These are phyloP conservation scores for Leptogaster cylindrica DNA, from an alignment of 2,888 invertebrate genomes.

Conservation along the genomic window DNA sequence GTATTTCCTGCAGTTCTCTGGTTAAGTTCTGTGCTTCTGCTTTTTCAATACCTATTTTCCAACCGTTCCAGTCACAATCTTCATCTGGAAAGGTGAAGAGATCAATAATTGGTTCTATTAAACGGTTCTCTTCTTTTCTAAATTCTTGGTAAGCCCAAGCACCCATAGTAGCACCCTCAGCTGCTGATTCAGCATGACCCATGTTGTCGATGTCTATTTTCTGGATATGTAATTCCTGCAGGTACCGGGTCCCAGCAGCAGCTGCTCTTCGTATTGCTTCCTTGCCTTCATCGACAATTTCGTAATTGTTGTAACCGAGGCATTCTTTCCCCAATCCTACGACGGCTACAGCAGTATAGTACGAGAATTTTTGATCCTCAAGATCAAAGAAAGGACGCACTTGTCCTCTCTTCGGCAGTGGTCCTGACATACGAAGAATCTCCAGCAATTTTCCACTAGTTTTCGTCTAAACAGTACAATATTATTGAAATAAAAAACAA, in stretches of 20 bases:
- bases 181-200: constrained; percentile 76
- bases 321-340: constrained; percentile 77
- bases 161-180: constrained; percentile 76
- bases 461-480: constrained; percentile 6
- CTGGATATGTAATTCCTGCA: constrained; percentile 65
- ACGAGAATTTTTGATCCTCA: constrained; percentile 62
- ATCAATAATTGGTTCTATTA: constrained; percentile 55
- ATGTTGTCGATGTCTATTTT: constrained; percentile 76
- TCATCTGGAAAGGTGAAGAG: constrained; percentile 66
- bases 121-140: constrained; percentile 53
- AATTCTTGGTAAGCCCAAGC: constrained; percentile 72
- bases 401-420: constrained; percentile 64
- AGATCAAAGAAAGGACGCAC: constrained; percentile 71
- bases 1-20: constrained; percentile 78
- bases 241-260: constrained; percentile 66
- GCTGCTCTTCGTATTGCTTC: constrained; percentile 77
- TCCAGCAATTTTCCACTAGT: constrained; percentile 66
- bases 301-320: constrained; percentile 70
- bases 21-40: constrained; percentile 83
- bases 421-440: constrained; percentile 64
- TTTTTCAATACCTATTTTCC: constrained; percentile 74
- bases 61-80: constrained; percentile 72
- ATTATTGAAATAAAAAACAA: constrained; percentile 54
- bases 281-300: constrained; percentile 75
- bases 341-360: constrained; percentile 72